phyloP scores from a whole-genome alignment of 2,888 invertebrate species.

The Ethmia dodecea region DNA sequence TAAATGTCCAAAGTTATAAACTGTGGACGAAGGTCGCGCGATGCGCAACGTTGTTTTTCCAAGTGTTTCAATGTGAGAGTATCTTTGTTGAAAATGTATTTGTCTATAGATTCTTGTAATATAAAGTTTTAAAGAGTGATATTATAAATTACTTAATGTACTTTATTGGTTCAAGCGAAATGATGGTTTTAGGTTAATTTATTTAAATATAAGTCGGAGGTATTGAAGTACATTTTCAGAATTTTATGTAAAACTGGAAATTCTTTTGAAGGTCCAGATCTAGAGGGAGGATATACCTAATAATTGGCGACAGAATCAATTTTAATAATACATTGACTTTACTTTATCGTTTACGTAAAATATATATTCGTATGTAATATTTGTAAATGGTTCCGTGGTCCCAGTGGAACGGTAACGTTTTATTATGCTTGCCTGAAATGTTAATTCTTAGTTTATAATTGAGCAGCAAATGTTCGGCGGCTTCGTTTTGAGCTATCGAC shows the following conservation, averaged over 20 bases:
- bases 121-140: constrained; percentile 60
- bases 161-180: constrained; percentile 35
- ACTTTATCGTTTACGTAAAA: no score
- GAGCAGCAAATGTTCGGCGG: constrained; percentile 28
- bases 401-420: no score
- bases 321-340: no score
- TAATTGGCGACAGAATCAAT: constrained; percentile 13
- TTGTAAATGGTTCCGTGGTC: constrained; percentile 34
- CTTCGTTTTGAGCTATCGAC: constrained; percentile 32
- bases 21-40: constrained; percentile 29
- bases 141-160: constrained; percentile 39
- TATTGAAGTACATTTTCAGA: no score
- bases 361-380: constrained; percentile 29
- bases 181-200: background rate
- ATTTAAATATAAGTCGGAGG: no score
- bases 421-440: constrained; percentile 55
- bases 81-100: constrained; percentile 53
- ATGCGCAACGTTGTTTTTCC: constrained; percentile 39
- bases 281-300: no score
- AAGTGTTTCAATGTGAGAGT: constrained; percentile 53
- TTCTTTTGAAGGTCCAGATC: no score
- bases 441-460: constrained; percentile 44
- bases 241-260: no score
- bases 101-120: constrained; percentile 57
- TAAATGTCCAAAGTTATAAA: constrained; percentile 32